Evolutionary conservation across 2,888 invertebrate genomes (phyloP).

Genomic region (Drosophila atripex): DNA sequence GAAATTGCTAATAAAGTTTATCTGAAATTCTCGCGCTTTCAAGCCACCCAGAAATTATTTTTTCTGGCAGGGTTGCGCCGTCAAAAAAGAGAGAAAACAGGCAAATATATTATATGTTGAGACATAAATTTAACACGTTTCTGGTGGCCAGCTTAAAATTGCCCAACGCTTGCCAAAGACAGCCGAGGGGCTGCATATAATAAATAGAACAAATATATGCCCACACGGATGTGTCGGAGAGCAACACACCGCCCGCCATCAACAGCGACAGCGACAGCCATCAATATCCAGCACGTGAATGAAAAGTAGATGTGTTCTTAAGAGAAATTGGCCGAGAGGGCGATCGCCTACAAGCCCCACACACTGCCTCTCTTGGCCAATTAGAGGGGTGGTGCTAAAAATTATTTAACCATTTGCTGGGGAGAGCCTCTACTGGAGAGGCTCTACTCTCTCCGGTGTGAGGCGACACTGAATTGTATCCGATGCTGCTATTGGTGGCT

Average conservation of each 20-base stretch:
- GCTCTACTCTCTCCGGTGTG: neutral
- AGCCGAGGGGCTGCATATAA: neutral
- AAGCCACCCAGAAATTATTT: neutral
- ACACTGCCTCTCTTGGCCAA: constrained; percentile 48
- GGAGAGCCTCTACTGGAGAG: constrained; percentile 47
- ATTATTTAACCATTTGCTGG: constrained; percentile 64
- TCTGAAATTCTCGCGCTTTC: neutral
- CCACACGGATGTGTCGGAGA: neutral
- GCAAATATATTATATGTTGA: constrained; percentile 18
- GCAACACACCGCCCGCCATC: too few species aligned
- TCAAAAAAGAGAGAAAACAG: neutral
- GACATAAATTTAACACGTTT: constrained; percentile 44
- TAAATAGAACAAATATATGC: constrained; percentile 13
- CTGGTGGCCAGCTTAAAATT: constrained; percentile 39
- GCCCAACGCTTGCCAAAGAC: constrained; percentile 48
- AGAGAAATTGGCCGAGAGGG: constrained; percentile 3
- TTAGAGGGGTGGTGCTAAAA: constrained; percentile 79
- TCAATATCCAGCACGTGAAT: constrained; percentile 31
- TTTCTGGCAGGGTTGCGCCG: neutral
- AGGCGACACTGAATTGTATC: constrained; percentile 29
- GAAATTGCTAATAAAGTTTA: neutral
- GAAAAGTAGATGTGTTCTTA: constrained; percentile 4
- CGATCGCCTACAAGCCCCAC: neutral
- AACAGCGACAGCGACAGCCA: neutral
- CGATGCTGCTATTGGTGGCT: constrained; percentile 16